Evolutionary conservation across 2,888 invertebrate genomes (phyloP), one percentile per base, ranked within the genome.

Genomic region (Seladonia tumulorum): DNA sequence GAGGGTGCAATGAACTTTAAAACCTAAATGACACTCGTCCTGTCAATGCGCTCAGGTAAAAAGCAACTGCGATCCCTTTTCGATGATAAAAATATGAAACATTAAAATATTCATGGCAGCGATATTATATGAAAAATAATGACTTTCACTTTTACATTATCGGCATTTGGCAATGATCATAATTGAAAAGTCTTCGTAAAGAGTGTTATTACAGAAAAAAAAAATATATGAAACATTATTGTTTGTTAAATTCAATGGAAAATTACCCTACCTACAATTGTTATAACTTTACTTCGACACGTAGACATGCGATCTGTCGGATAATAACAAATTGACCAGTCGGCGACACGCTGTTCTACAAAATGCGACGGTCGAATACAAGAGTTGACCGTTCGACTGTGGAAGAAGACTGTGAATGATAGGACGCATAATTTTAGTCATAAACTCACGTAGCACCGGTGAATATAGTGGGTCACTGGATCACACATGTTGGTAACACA

Each of bases 401-500:
- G 60, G 70, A 78, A 76, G 53, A 76, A 79, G 53, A 79, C 63
- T 68, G 83, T 68, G 83, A 79, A 63, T 68, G 75, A 57, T 45
- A 16, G 53, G 72, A 70, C 79, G 76, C 81, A 79, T 86, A 79
- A 82, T 82, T 85, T 81, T 68, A 80, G 73, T 76, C 79, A 73
- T 82, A 78, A 73, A 74, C 74, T 87, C 85, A 47, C 73, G 82
- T 82, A 82, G 76, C 85, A 79, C 53, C 86, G 79, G 75, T 75
- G 82, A 82, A 87, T 84, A 88, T 91, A 92, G 87, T 92, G 90
- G 93, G 93, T 93, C 92, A 92, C 92, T 92, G 92, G 92, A 93
- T 91, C 93, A 90, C 85, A 87, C 85, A 87, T 80, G 85, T 57
- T 76, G 79, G 72, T 66, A 53, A 70, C 81, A 76, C 80, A 85